Percentiles rank a stretch among this genome's conserved stretches.
Evolutionary conservation across 2,888 invertebrate genomes (phyloP).

Genomic region (Campopleginae sp.): DNA sequence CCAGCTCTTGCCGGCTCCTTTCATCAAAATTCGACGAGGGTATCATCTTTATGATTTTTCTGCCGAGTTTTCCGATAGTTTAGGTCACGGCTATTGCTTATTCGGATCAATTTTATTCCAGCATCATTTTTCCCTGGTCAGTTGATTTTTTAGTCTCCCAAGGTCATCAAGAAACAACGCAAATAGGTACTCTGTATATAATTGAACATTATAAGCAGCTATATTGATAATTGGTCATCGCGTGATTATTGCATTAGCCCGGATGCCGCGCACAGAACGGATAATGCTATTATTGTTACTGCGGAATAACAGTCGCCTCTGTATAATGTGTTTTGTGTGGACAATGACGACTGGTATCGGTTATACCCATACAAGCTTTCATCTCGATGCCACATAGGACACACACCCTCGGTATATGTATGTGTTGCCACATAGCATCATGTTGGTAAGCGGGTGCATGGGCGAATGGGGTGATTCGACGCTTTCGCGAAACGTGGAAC

Average conservation of each 20-base stretch:
- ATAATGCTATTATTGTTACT: conserved; percentile 20
- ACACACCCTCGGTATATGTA: not conserved
- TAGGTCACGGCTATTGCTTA: not conserved
- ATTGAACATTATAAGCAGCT: conserved; percentile 22
- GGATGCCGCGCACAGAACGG: not conserved
- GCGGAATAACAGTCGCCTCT: conserved; percentile 16
- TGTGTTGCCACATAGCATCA: conserved; percentile 21
- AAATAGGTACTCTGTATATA: conserved; percentile 23
- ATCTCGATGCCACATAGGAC: not conserved
- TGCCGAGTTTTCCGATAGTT: not conserved
- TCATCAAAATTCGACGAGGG: conserved; percentile 10
- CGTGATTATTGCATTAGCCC: conserved; percentile 27
- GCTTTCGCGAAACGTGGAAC: conserved; percentile 77
- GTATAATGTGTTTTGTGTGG: conserved; percentile 18
- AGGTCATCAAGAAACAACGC: not conserved
- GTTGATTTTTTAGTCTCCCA: not conserved
- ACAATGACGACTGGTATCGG: conserved; percentile 28
- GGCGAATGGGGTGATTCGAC: conserved; percentile 69
- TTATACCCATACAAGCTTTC: not conserved
- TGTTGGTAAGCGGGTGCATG: conserved; percentile 5
- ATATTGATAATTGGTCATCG: conserved; percentile 36
- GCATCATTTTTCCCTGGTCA: not conserved
- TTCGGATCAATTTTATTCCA: not conserved
- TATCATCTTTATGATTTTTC: not conserved
- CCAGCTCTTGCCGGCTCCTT: not conserved